These are phyloP conservation scores for Gobius niger DNA, from an alignment of 2,113 vertebrate genomes.

Conservation along the genomic window DNA sequence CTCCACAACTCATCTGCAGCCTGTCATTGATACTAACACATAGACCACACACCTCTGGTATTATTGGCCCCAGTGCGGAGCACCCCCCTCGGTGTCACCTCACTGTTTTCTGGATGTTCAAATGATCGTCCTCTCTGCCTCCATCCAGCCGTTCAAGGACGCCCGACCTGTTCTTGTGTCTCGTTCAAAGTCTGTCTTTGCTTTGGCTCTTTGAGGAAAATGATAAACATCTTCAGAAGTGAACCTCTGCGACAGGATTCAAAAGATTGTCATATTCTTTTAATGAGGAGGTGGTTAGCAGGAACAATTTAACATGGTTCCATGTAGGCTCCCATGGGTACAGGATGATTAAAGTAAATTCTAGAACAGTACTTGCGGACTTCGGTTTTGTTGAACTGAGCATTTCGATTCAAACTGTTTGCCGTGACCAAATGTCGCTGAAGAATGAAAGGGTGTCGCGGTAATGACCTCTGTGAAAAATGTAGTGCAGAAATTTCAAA, in stretches of 20 bases:
- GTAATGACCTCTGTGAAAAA: no score
- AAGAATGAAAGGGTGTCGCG: no score
- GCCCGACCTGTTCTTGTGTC: slow-evolving; percentile 3
- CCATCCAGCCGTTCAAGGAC: slow-evolving; percentile 58
- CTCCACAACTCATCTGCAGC: slow-evolving; percentile 11
- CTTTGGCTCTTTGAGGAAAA: slow-evolving; percentile 47
- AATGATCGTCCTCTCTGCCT: slow-evolving; percentile 52
- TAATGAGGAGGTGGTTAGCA: no score
- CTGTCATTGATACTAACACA: slow-evolving; percentile 8
- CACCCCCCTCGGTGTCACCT: slow-evolving; percentile 38
- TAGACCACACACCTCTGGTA: slow-evolving; percentile 10
- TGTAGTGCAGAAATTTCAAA: background rate
- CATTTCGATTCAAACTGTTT: no score
- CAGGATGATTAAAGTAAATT: no score
- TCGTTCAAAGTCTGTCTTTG: slow-evolving; percentile 29
- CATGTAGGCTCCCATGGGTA: no score
- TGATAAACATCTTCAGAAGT: slow-evolving; percentile 43
- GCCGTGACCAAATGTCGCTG: no score
- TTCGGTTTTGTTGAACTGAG: no score
- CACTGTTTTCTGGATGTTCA: slow-evolving; percentile 54
- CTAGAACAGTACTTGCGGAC: no score
- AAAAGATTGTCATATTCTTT: background rate
- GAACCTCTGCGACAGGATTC: slow-evolving; percentile 38
- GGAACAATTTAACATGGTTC: background rate
- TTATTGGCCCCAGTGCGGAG: slow-evolving; percentile 21